Base-by-base conservation (phyloP, 2,113 vertebrate species). In the Smithornis capensis region DNA sequence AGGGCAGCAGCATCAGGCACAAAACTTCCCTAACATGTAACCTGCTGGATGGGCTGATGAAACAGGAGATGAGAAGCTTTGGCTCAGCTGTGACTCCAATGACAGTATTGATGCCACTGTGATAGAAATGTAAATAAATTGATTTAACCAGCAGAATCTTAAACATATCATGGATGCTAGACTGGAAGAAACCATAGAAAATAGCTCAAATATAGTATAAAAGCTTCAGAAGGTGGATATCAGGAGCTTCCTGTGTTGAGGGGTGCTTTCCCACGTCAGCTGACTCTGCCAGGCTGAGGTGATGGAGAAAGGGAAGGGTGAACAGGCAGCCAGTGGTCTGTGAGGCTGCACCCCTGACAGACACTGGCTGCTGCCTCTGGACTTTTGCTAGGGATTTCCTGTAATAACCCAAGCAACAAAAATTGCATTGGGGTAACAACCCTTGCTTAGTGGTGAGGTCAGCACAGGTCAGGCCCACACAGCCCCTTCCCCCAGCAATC, bases 401-500 rank as follows among this genome's bases (percentile, higher is more conserved):
- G 44, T 29, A 64, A 79, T 9, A 63, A 16, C 24, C 17, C 2
- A 1, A 65, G 52, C 3, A 57, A 64, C 60, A 78, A 37, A 57
- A 74, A 29, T 35, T 62, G 56, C 73, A 37, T 15, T n/a, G 31
- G 42, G n/a, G 44, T 33, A 63, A n/a, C 19, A 79, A 23, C 38
- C 38, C 1, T 0, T 35, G 76, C 57, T 63, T 0, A 2, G 35
- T 9, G 49, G 60, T 0, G 10, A 44, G 27, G 45, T 25, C 74
- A 44, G 5, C 17, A 5, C 28, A 79, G 79, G 56, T 21, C 0
- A 0, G 75, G 29, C 45, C 67, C 4, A 9, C 63, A 22, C n/a
- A 65, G 73, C 63, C 33, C 59, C 47, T 27, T 68, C 37, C 83
- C 16, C 65, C 33, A 3, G 42, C 4, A 7, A 33, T 49, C 92